Percentiles rank a stretch among this genome's conserved stretches.
Conservation (phyloP, 2,113 vertebrate genomes). For the Nanger granti region DNA sequence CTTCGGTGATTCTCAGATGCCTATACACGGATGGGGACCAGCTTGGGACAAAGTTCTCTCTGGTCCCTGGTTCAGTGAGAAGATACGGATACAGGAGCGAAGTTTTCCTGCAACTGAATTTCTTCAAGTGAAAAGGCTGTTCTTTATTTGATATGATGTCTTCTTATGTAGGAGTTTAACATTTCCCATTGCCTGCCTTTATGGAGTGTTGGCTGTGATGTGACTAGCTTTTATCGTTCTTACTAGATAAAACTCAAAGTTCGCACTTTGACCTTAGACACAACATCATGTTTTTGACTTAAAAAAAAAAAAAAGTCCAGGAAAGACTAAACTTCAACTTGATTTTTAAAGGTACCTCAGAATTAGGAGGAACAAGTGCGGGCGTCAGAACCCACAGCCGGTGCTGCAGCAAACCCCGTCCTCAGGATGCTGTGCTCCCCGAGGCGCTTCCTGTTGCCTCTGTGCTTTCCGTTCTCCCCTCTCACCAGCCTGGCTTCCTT, state of each 20-base stretch:
- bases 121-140: background rate
- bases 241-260: background rate
- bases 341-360: background rate
- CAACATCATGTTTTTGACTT: background rate
- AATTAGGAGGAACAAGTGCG: background rate
- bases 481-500: background rate
- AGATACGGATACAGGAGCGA: background rate
- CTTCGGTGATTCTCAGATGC: background rate
- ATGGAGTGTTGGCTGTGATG: background rate
- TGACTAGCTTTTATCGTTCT: background rate
- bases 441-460: background rate
- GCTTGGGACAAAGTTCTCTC: background rate
- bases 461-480: background rate
- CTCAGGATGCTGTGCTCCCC: background rate
- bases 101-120: background rate
- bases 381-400: background rate
- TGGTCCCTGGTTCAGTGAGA: background rate
- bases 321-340: background rate
- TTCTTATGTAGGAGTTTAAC: background rate
- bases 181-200: background rate
- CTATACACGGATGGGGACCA: accelerated
- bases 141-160: background rate
- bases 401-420: background rate
- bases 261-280: background rate
- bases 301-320: background rate